Base-by-base conservation (phyloP, 2,797 vertebrate genomes). In the Kryptolebias ocellatus region DNA sequence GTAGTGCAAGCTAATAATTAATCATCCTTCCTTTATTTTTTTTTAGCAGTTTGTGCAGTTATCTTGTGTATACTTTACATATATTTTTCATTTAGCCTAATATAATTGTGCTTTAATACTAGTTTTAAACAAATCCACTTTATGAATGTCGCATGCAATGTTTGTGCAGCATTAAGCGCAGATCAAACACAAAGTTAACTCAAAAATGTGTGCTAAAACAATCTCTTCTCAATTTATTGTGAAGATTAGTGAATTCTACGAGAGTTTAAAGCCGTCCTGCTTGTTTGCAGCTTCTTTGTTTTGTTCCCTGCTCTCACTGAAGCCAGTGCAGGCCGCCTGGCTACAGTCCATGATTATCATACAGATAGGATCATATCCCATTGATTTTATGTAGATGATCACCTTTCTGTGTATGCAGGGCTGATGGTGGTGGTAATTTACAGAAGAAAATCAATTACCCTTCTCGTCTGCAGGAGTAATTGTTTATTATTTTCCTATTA, bases 401-500 rank as follows among this genome's bases (percentile, higher is more conserved):
- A 96, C 95, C 94, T 95, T 95, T 96, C 95, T 96, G 94, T 96
- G 95, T 95, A 93, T 91, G 94, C 94, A 94, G 95, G 94, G 93
- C 86, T 92, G 92, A 91, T 90, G 88, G 90, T 78, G 87, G 84
- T 89, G 94, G 94, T 95, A 95, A 96, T 96, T 95, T 96, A 92
- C 92, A 97, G 91, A 93, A 97, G 92, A 97, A 98, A 98, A 95
- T 95, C 96, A 96, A 99, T 97, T 96, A 96, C 95, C 95, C 94
- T 93, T 90, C 92, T 93, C 90, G 87, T 95, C 94, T 95, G 86
- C 92, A 89, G 90, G 93, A 94, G 96, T 98, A 98, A 98, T 99
- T 99, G 96, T 98, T 98, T 99, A 98, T 98, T 98, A 98, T 98
- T 98, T 97, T 98, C 95, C 95, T 97, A 96, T 98, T 97, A 98